Percentiles rank a stretch among this genome's conserved stretches.
These are phyloP conservation scores for Lepidocyrtoides sp. DNA, from an alignment of 2,888 invertebrate species.

Conservation along the genomic window DNA sequence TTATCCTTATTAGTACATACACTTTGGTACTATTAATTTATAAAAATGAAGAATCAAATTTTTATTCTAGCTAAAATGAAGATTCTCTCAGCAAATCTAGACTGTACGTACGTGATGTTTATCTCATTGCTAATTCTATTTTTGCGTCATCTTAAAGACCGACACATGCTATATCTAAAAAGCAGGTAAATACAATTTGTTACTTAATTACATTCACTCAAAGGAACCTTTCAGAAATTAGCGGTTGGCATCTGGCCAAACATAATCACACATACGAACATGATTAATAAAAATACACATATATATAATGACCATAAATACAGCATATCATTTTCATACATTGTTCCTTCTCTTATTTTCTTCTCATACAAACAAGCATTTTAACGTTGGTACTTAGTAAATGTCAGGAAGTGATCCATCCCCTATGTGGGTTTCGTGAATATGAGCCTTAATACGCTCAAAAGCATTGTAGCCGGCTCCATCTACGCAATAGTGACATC, in stretches of 20 bases:
- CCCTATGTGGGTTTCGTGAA: conserved; percentile 73
- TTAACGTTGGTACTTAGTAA: conserved; percentile 35
- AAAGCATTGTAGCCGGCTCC: conserved; percentile 75
- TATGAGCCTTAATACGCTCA: conserved; percentile 74
- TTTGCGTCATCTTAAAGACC: too few relatives aligned
- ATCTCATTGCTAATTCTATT: too few relatives aligned
- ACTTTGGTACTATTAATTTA: too few relatives aligned
- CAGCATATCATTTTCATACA: background rate
- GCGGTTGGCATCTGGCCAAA: background rate
- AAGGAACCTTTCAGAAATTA: background rate
- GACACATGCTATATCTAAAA: too few relatives aligned
- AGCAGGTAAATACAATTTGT: too few relatives aligned
- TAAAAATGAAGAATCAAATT: too few relatives aligned
- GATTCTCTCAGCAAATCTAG: too few relatives aligned
- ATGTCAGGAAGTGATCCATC: conserved; percentile 69
- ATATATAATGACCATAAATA: conserved; percentile 39
- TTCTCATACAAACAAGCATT: background rate
- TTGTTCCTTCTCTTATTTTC: background rate
- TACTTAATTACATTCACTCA: background rate
- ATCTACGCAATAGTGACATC: conserved; percentile 69
- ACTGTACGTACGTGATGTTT: too few relatives aligned
- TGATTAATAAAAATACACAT: conserved; percentile 19
- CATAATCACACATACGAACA: background rate
- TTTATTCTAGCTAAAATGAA: too few relatives aligned
- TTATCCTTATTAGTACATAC: too few relatives aligned